phyloP scores from a whole-genome alignment of 2,888 invertebrate genomes.

The Tyria jacobaeae region DNA sequence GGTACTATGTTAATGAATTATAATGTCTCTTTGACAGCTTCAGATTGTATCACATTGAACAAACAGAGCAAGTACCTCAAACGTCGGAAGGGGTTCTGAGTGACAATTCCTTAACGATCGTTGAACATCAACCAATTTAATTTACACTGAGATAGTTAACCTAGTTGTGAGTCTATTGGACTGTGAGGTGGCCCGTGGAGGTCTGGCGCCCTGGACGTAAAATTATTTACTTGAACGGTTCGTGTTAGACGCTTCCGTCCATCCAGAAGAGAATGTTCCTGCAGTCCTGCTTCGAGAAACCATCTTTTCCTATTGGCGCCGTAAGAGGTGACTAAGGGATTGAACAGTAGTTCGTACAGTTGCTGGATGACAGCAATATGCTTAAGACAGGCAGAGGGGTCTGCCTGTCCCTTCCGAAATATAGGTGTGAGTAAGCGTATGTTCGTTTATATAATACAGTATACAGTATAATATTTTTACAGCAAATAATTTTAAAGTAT shows the following conservation, averaged over 20 bases:
- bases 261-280: not conserved
- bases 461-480: too few relatives aligned
- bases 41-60: conserved; percentile 1
- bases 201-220: not conserved
- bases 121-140: conserved; percentile 33
- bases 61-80: conserved; percentile 15
- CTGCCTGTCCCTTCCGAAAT: too few relatives aligned
- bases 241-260: not conserved
- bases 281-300: too few relatives aligned
- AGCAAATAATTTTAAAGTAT: too few relatives aligned
- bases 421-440: too few relatives aligned
- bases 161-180: not conserved
- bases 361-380: too few relatives aligned
- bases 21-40: conserved; percentile 1
- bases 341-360: too few relatives aligned
- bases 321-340: too few relatives aligned
- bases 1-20: not conserved
- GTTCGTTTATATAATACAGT: too few relatives aligned
- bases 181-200: not conserved
- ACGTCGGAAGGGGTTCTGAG: not conserved
- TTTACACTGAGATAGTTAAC: conserved; percentile 26
- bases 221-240: conserved; percentile 10
- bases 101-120: conserved; percentile 22
- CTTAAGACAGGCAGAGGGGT: too few relatives aligned
- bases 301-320: too few relatives aligned